A percentile compares a stretch with the other conserved stretches of the same genome.
Conservation (phyloP, 2,888 invertebrate species). For the Melanostoma scalare region DNA sequence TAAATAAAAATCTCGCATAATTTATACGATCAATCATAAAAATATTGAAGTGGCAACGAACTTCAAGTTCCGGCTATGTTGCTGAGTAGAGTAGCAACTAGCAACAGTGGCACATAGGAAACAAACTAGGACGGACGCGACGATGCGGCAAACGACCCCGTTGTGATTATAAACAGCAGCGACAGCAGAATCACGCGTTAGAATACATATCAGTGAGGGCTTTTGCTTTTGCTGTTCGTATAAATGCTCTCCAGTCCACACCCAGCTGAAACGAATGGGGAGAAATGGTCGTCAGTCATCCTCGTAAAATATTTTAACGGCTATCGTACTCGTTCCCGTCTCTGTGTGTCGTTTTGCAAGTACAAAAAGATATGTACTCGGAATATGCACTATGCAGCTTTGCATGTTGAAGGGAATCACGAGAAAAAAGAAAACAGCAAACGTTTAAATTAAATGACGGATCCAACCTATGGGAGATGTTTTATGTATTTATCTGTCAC, state of each 20-base stretch:
- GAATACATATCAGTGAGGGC: constrained; percentile 17
- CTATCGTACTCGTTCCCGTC: background rate
- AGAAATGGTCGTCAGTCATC: constrained; percentile 62
- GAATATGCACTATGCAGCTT: constrained; percentile 48
- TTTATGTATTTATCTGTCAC: constrained; percentile 65
- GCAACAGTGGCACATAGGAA: constrained; percentile 46
- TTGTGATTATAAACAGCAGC: constrained; percentile 57
- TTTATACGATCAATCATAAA: constrained; percentile 72
- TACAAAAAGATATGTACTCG: constrained; percentile 62
- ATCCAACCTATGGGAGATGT: constrained; percentile 53
- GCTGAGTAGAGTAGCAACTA: constrained; percentile 1
- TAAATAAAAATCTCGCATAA: constrained; percentile 70
- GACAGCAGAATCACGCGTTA: constrained; percentile 34
- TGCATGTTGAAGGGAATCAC: constrained; percentile 24
- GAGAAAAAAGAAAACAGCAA: constrained; percentile 62
- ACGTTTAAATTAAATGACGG: constrained; percentile 71
- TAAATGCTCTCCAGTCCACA: background rate
- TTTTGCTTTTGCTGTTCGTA: background rate
- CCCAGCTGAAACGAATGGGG: constrained; percentile 8
- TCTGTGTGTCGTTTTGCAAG: constrained; percentile 40
- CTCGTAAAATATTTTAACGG: constrained; percentile 70
- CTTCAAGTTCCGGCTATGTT: constrained; percentile 58
- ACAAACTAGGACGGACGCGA: constrained; percentile 57
- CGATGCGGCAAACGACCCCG: constrained; percentile 68
- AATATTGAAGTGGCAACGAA: constrained; percentile 70